Conservation (phyloP, 2,888 invertebrate species). For the Octodonta nipae region DNA sequence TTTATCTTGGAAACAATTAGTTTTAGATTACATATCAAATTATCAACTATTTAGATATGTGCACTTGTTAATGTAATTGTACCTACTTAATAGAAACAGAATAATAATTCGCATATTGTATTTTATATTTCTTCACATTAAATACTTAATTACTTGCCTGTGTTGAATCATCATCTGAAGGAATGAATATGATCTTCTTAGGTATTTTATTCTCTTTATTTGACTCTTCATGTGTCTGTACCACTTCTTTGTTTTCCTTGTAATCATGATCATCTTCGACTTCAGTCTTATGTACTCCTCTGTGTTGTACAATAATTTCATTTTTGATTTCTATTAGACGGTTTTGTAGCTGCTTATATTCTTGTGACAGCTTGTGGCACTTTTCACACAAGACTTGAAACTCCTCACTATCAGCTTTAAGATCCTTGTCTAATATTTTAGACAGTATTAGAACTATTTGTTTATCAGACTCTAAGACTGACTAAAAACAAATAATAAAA, state of each 20-base stretch:
- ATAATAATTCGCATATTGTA: too few species aligned
- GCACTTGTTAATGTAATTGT: too few species aligned
- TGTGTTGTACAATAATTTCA: conserved; percentile 33
- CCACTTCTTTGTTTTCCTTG: conserved; percentile 7
- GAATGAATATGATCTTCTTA: conserved; percentile 32
- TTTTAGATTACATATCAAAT: too few species aligned
- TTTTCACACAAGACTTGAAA: conserved; percentile 51
- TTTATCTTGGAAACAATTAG: too few species aligned
- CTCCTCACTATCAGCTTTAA: conserved; percentile 41
- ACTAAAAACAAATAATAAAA: background rate
- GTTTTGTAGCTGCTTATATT: conserved; percentile 46
- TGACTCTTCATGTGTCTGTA: conserved; percentile 13
- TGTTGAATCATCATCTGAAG: conserved; percentile 30
- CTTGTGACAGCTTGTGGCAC: conserved; percentile 49
- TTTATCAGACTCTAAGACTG: too few species aligned
- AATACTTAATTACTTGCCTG: too few species aligned
- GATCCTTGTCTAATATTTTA: conserved; percentile 36
- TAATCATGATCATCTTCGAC: conserved; percentile 23
- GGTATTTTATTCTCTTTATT: conserved; percentile 23
- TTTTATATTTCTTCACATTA: too few species aligned
- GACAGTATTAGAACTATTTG: conserved; percentile 27
- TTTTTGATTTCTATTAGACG: conserved; percentile 39
- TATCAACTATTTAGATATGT: too few species aligned
- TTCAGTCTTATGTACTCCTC: conserved; percentile 17
- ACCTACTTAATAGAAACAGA: too few species aligned